Percentiles rank a stretch among this genome's conserved stretches.
Conservation (phyloP, 2,797 vertebrate species). For the Arremon brunneinucha region DNA sequence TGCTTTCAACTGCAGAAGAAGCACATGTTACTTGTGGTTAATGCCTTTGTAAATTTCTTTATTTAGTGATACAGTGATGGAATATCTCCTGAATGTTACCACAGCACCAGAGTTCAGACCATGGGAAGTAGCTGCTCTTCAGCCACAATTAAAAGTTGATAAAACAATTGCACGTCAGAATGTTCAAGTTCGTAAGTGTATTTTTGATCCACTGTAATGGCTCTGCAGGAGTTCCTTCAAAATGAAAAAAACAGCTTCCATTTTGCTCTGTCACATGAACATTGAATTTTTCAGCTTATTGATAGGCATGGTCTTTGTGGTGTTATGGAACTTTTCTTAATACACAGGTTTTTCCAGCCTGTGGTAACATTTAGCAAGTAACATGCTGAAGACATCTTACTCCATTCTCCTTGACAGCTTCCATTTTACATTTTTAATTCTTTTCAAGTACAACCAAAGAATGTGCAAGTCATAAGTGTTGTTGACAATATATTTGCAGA, state of each 20-base stretch:
- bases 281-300: background rate
- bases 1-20: background rate
- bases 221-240: background rate
- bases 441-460: background rate
- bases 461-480: background rate
- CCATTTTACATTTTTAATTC: background rate
- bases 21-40: background rate
- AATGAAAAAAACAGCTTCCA: background rate
- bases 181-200: slow-evolving; percentile 83
- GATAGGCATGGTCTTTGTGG: background rate
- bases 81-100: slow-evolving; percentile 86
- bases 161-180: slow-evolving; percentile 84
- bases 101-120: slow-evolving; percentile 87
- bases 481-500: background rate
- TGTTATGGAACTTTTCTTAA: background rate
- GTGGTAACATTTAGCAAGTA: background rate
- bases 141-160: slow-evolving; percentile 81
- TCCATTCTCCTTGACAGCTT: background rate
- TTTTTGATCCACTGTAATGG: background rate
- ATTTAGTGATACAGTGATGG: slow-evolving; percentile 84
- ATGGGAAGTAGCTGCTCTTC: slow-evolving; percentile 87
- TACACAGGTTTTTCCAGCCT: background rate
- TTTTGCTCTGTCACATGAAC: background rate
- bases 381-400: background rate
- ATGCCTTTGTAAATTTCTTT: background rate